Base-by-base conservation (phyloP, 2,797 vertebrate genomes). In the Karalla daura region DNA sequence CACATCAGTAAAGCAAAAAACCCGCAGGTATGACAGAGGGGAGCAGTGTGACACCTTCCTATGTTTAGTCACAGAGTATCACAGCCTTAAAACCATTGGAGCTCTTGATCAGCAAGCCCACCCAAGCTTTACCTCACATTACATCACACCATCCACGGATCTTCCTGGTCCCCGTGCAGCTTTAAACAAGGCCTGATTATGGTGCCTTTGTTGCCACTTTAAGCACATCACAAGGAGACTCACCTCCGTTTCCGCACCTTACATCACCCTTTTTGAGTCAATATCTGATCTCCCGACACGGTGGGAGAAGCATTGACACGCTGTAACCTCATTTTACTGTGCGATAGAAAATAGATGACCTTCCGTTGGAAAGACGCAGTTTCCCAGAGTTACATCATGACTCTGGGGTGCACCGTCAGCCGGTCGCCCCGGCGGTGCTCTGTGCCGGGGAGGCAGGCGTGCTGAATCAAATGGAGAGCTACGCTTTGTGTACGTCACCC, bases 371-470 rank as follows among this genome's bases (percentile, higher is more conserved):
- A 46, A 81, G 61, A 78, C 75, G 72, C 51, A 1, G 67, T 90
- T 91, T 90, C 87, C 68, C 8, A 25, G 49, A 62, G 75, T 91
- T 91, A 78, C 88, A 88, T 91, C 89, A 91, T 77, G 67, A 73
- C 79, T 82, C 64, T 36, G 60, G 79, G 61, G 50, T 43, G 49
- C 66, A 37, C 60, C 3, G 35, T 70, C 55, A 74, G 58, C 52
- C 53, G 49, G 35, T 76, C 40, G 44, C 39, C 20, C 23, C 2
- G 46, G 43, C 50, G 55, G 49, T 2, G n/a, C 25, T 63, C 5
- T 9, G 33, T 33, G 52, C 30, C 18, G 43, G 5, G 25, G 27
- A 70, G 49, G 55, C 15, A n/a, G 66, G 23, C 51, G 20, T 5
- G 24, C 30, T 21, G 49, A 52, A 58, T 64, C 41, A 63, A 75